Evolutionary conservation across 2,888 invertebrate species (phyloP), one percentile per base, ranked within the genome.

Genomic region (Cistogaster globosa): DNA sequence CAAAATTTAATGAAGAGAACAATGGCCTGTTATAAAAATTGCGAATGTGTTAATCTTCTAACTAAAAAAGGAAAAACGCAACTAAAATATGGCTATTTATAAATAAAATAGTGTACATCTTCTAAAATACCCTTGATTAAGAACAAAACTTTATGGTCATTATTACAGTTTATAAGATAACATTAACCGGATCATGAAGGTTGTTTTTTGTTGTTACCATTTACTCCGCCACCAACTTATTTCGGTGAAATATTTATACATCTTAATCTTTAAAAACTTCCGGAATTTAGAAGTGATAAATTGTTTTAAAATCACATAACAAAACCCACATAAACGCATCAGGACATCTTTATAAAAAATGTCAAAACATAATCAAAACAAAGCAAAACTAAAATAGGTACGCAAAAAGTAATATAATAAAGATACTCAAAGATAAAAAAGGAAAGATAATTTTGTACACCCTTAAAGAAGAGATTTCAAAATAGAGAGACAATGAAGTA

Each of bases 221-320:
- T 6, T 7, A 8, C 32, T 5, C 2, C 32, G 32, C 32, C 6
- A 18, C n/a, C 51, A 51, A 51, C n/a, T 51, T 18, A 51, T n/a
- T 51, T 18, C 63, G 38, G 57, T 26, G 57, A 63, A 79, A 65
- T 51, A 48, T 79, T 74, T 55, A 53, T 51, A 42, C 55, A 71
- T 45, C 62, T 81, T 55, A 53, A 81, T 42, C 14, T 18, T 20
- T 45, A 62, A 81, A 65, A 57, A 75, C 58, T 67, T 71, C 53
- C 57, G 65, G 76, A 77, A 72, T 67, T 67, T 60, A 9, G 16
- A 76, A 76, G 53, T 83, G 65, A 77, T 71, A 77, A 77, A 77
- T 83, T 71, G n/a, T 58, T 62, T 57, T 68, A 18, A 38, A 77
- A 68, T 68, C 36, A 57, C 62, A 72, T 62, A 77, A 81, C 55